phyloP scores from a whole-genome alignment of 2,797 vertebrate species.

The Enteromius viviparus region DNA sequence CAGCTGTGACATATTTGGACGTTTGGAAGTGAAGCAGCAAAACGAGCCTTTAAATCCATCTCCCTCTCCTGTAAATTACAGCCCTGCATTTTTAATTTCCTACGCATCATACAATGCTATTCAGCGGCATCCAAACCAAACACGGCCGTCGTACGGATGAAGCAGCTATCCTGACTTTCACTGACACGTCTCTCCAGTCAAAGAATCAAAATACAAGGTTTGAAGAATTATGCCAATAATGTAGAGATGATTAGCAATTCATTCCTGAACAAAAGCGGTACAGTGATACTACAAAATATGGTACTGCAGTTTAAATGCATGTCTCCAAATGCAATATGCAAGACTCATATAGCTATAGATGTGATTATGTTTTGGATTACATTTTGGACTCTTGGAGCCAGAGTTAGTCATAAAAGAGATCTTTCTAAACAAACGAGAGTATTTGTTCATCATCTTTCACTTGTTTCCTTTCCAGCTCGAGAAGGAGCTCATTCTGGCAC shows the following conservation, averaged over 20 bases:
- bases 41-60: conserved; percentile 84
- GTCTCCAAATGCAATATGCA: neutral
- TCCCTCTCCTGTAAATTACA: conserved; percentile 93
- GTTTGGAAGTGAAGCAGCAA: conserved; percentile 74
- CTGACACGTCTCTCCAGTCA: neutral
- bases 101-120: conserved; percentile 90
- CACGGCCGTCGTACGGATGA: conserved; percentile 79
- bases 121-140: conserved; percentile 95
- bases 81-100: conserved; percentile 92
- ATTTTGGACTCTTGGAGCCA: conserved; percentile 56
- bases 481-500: conserved; percentile 52
- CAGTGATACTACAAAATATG: neutral
- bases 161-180: conserved; percentile 51
- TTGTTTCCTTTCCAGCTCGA: conserved; percentile 46
- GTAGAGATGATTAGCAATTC: neutral
- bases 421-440: conserved; percentile 45
- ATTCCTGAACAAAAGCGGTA: neutral
- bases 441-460: conserved; percentile 43
- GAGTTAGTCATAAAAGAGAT: conserved; percentile 50
- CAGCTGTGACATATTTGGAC: conserved; percentile 84
- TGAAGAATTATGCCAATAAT: neutral
- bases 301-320: neutral
- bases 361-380: conserved; percentile 60
- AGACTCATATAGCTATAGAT: conserved; percentile 46
- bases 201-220: neutral